Percentiles rank a stretch among this genome's conserved stretches.
phyloP scores from a whole-genome alignment of 2,888 invertebrate species.

The Synergus umbraculus region DNA sequence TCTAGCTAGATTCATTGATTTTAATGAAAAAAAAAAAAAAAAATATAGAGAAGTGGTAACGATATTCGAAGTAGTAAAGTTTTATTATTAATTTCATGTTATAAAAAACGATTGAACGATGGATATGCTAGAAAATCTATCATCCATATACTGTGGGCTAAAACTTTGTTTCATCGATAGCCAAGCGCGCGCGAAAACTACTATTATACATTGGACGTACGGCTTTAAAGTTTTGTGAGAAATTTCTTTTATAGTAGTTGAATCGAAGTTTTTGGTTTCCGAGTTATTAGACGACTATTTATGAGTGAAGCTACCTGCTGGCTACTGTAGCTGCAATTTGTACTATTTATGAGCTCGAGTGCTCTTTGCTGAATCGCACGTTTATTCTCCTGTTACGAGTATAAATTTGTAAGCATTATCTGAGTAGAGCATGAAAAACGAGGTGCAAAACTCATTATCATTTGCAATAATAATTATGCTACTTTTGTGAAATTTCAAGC shows the following conservation, averaged over 20 bases:
- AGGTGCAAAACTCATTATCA: background rate
- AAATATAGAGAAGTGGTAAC: background rate
- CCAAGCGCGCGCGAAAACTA: constrained; percentile 10
- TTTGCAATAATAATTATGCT: background rate
- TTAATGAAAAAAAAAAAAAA: background rate
- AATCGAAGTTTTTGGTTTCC: constrained; percentile 39
- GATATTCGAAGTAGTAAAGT: background rate
- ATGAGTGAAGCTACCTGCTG: constrained; percentile 32
- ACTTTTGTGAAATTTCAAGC: background rate
- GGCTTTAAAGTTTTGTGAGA: constrained; percentile 18
- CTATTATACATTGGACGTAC: background rate
- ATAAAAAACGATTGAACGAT: constrained; percentile 10
- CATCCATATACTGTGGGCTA: background rate
- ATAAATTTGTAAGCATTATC: constrained; percentile 18
- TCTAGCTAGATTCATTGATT: background rate
- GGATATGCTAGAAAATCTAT: constrained; percentile 15
- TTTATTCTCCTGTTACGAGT: background rate
- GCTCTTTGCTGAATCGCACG: constrained; percentile 24
- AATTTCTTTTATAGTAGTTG: constrained; percentile 35
- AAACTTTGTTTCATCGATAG: constrained; percentile 27
- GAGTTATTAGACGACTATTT: constrained; percentile 39
- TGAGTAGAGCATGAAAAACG: background rate
- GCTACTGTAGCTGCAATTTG: constrained; percentile 5
- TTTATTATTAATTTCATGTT: background rate
- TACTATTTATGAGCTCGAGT: constrained; percentile 31